phyloP scores from a whole-genome alignment of 2,113 vertebrate genomes.

The Leucosticte australis region DNA sequence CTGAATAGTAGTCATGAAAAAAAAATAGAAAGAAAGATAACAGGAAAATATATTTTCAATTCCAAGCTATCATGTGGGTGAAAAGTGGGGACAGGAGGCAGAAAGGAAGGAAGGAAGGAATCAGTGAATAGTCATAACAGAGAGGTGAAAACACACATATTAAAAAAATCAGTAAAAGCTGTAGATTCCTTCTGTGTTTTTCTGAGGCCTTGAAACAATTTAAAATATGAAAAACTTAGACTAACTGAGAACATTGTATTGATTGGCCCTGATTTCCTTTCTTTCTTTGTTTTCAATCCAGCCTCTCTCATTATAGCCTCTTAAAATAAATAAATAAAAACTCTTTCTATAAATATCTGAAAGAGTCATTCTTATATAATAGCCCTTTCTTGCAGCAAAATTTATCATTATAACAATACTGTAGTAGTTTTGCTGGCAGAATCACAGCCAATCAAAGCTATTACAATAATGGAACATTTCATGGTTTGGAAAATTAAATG shows the following conservation, averaged over 20 bases:
- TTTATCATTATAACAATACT: slow-evolving; percentile 54
- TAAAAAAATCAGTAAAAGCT: neutral
- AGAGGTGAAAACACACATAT: neutral
- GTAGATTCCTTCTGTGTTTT: neutral
- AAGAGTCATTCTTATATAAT: slow-evolving; percentile 48
- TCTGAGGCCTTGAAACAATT: slow-evolving; percentile 25
- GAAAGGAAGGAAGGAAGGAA: neutral
- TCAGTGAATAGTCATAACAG: neutral
- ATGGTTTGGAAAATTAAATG: slow-evolving; percentile 60
- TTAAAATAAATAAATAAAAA: slow-evolving; percentile 38
- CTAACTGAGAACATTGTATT: slow-evolving; percentile 25
- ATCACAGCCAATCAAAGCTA: slow-evolving; percentile 39
- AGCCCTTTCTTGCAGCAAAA: slow-evolving; percentile 20
- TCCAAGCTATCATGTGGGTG: neutral
- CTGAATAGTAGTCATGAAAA: neutral
- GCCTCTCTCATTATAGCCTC: neutral
- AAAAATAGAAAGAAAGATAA: neutral
- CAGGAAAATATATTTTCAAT: neutral
- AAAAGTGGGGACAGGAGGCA: neutral
- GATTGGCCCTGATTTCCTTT: neutral
- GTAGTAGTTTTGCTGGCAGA: slow-evolving; percentile 54
- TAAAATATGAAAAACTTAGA: slow-evolving; percentile 6
- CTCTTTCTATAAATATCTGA: neutral
- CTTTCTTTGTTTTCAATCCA: slow-evolving; percentile 40
- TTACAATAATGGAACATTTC: slow-evolving; percentile 63